Evolutionary conservation across 1,140 invertebrate genomes (phyloP).

Genomic region (Drosophila ercepeae): DNA sequence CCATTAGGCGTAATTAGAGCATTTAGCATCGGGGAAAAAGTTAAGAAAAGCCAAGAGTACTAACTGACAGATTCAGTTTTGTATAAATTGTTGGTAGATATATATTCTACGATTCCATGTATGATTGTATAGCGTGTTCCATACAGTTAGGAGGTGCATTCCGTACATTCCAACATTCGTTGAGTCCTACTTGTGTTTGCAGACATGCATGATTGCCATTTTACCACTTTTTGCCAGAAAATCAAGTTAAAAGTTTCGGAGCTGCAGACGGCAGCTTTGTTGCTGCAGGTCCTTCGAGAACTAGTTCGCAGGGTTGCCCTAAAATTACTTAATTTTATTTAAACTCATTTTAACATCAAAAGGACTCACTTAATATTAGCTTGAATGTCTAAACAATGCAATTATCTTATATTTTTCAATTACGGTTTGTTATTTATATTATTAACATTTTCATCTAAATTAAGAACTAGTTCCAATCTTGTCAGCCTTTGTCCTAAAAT

Average conservation of each 20-base stretch:
- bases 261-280: conserved; percentile 34
- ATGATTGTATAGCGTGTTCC: conserved; percentile 5
- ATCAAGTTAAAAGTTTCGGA: conserved; percentile 38
- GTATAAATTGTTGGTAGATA: conserved; percentile 2
- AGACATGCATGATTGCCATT: conserved; percentile 40
- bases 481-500: background rate
- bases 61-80: conserved; percentile 37
- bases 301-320: background rate
- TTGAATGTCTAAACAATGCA: background rate
- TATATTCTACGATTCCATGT: background rate
- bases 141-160: conserved; percentile 56
- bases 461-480: too few species aligned
- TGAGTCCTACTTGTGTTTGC: conserved; percentile 6
- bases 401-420: too few species aligned
- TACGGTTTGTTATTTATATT: background rate
- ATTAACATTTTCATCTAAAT: background rate
- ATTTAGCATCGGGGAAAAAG: conserved; percentile 72
- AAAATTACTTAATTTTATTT: background rate
- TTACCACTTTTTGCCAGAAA: conserved; percentile 37
- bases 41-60: conserved; percentile 67
- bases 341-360: too few species aligned
- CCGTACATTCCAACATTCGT: background rate
- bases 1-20: conserved; percentile 81
- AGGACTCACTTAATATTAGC: too few species aligned
- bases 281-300: background rate